Evolutionary conservation across 2,797 vertebrate species (phyloP), one percentile per base, ranked within the genome.

Genomic region (Cynodonichthys magdalenae): DNA sequence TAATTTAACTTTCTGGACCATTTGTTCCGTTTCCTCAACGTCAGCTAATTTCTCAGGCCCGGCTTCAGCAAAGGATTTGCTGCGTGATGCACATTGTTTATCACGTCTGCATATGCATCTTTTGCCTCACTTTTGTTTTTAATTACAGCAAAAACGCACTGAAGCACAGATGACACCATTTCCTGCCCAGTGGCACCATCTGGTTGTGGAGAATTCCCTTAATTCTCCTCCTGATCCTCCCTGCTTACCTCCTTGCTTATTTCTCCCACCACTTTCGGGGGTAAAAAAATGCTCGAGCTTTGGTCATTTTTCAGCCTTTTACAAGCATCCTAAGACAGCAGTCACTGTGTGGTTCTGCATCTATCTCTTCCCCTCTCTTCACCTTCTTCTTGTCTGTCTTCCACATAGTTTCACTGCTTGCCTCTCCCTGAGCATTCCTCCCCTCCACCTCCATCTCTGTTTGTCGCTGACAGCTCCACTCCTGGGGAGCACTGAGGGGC

Each of bases 141-240:
- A 67, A 84, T 77, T 67, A 81, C 73, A 75, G 72, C 66, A 74
- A 69, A 85, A 65, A 59, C 9, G 46, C 76, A 64, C 3, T 8
- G 34, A 66, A 71, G 77, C 74, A 63, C 65, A 77, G 79, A 77
- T 53, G 74, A 77, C 63, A 69, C 77, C 52, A 31, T 81, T 87
- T 80, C 71, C 74, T 87, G 83, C 80, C 73, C 85, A 78, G 86
- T 84, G 84, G 86, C 86, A 76, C 88, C 89, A 89, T 89, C 86
- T 92, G 86, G 82, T 78, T 89, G 84, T 14, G 17, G 50, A 70
- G 58, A 52, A 53, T 53, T 64, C 80, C 71, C 63, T 56, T 70
- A 55, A 79, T 82, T 76, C 67, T 77, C 42, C 10, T 64, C 64
- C 62, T 61, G 19, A 66, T 63, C 71, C 53, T 66, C 51, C 39